These are phyloP conservation scores for Hemibagrus guttatus DNA, from an alignment of 2,797 vertebrate genomes.

Conservation along the genomic window DNA sequence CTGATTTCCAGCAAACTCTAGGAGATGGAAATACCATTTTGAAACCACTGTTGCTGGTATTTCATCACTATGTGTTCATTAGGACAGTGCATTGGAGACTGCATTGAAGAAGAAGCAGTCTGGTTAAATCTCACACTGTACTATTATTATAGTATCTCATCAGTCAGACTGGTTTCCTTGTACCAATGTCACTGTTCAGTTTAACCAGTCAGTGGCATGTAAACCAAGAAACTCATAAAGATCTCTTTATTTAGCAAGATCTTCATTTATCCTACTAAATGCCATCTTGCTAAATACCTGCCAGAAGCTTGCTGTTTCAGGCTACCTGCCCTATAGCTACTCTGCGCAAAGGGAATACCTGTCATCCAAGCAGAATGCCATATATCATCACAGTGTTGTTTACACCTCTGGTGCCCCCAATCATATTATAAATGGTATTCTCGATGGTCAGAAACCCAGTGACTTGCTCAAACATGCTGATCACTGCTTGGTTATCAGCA, in stretches of 20 bases:
- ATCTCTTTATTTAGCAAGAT: too few relatives aligned
- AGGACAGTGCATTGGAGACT: neutral
- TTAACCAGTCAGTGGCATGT: constrained; percentile 3
- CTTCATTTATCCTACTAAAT: too few relatives aligned
- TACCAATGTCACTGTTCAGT: neutral
- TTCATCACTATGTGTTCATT: neutral
- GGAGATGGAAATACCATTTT: neutral
- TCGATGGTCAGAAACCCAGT: constrained; percentile 16
- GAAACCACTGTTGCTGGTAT: neutral
- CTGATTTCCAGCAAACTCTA: neutral
- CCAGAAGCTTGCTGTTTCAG: constrained; percentile 23
- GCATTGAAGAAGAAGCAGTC: neutral
- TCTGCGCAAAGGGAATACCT: constrained; percentile 33
- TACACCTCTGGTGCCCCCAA: neutral
- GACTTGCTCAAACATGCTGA: constrained; percentile 15
- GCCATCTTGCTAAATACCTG: constrained; percentile 29
- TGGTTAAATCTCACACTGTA: neutral
- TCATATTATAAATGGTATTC: constrained; percentile 34
- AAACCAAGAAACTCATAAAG: neutral
- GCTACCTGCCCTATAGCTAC: constrained; percentile 7
- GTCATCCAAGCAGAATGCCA: constrained; percentile 37
- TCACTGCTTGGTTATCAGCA: constrained; percentile 41
- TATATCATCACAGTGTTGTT: constrained; percentile 32
- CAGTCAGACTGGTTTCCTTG: neutral
- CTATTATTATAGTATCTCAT: neutral